phyloP scores from a whole-genome alignment of 2,797 vertebrate species.

The Mus caroli region DNA sequence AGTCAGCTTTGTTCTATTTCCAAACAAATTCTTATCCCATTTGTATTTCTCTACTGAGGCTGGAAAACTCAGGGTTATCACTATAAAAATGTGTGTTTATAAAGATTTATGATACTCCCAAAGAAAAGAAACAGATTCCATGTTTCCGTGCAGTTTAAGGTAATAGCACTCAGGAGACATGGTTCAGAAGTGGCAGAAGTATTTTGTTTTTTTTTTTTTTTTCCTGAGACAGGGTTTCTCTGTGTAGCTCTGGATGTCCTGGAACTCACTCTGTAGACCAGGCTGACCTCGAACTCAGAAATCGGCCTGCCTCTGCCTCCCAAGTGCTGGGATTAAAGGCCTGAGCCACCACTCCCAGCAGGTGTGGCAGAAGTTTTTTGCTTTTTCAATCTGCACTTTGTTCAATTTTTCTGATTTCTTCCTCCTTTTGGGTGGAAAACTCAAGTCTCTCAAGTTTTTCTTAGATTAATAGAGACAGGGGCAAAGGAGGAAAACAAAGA shows the following conservation, averaged over 20 bases:
- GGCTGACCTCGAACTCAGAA: no score
- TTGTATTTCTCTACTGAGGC: constrained; percentile 25
- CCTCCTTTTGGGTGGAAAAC: constrained; percentile 39
- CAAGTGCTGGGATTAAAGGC: no score
- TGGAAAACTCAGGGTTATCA: constrained; percentile 27
- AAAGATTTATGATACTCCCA: constrained; percentile 32
- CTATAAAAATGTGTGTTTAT: constrained; percentile 53
- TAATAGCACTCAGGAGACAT: constrained; percentile 7
- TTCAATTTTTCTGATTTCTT: constrained; percentile 43
- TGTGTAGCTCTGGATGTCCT: no score
- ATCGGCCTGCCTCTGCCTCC: no score
- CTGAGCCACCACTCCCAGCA: no score
- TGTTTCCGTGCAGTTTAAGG: constrained; percentile 21
- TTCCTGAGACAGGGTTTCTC: no score
- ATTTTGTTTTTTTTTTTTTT: no score
- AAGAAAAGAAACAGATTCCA: constrained; percentile 61
- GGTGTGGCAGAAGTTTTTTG: neutral
- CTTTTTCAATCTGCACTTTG: neutral
- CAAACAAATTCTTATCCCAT: constrained; percentile 3
- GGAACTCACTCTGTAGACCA: no score
- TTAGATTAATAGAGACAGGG: constrained; percentile 14
- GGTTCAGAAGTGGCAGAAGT: neutral
- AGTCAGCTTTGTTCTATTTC: constrained; percentile 23
- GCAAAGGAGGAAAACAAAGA: neutral
- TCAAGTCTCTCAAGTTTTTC: constrained; percentile 50